These are phyloP conservation scores for Chymomyza amoena DNA, from an alignment of 2,888 invertebrate species.

Conservation along the genomic window DNA sequence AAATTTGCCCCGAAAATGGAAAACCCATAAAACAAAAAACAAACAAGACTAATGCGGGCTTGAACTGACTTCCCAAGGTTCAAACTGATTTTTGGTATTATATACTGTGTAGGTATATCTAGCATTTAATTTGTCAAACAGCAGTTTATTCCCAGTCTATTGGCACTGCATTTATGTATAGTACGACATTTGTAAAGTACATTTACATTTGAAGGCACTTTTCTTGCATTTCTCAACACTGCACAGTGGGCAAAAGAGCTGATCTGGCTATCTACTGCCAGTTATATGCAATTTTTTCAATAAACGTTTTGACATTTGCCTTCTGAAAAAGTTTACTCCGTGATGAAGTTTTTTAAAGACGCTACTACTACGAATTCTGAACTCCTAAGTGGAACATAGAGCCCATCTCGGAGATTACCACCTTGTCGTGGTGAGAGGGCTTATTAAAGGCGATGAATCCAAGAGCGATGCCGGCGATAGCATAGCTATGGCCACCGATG, in stretches of 20 bases:
- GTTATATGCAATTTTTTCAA: no score
- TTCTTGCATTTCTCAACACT: conserved; percentile 20
- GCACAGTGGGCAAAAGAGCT: conserved; percentile 6
- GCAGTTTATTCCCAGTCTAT: neutral
- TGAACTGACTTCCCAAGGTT: conserved; percentile 39
- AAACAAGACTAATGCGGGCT: conserved; percentile 48
- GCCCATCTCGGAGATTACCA: no score
- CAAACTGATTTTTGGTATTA: conserved; percentile 3
- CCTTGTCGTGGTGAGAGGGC: no score
- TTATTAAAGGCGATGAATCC: no score
- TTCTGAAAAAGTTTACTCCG: no score
- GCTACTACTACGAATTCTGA: no score
- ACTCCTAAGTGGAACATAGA: no score
- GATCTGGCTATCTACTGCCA: neutral
- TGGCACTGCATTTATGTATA: neutral
- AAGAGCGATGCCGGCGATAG: no score
- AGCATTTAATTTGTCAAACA: neutral
- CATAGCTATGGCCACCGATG: no score
- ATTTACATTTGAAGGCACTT: conserved; percentile 1
- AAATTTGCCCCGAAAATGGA: conserved; percentile 9
- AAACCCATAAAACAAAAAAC: conserved; percentile 21
- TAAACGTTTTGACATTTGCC: no score
- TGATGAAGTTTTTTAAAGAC: no score
- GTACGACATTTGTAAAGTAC: neutral
- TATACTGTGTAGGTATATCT: neutral